Conservation (phyloP, 2,888 invertebrate species). For the Drosophila paranaensis region DNA sequence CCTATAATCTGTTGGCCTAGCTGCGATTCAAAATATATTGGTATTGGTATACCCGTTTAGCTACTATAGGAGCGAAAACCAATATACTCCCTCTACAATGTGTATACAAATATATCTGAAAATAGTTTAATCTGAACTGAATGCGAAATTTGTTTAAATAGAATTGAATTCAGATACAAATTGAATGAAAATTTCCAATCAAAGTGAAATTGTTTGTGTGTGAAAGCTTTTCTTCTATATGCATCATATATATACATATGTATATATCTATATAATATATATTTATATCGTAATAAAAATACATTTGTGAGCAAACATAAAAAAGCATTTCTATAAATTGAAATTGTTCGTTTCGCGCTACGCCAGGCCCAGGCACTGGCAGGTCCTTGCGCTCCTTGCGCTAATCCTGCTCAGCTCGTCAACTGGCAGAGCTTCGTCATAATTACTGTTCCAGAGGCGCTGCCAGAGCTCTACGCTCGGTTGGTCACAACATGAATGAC, state of each 20-base stretch:
- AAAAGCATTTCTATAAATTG: background rate
- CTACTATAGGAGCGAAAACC: background rate
- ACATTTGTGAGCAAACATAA: background rate
- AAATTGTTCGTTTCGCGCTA: background rate
- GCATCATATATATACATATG: background rate
- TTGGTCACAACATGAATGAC: background rate
- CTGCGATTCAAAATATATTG: too few species aligned
- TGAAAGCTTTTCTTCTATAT: background rate
- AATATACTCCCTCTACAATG: background rate
- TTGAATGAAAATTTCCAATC: background rate
- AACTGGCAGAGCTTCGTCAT: constrained; percentile 2
- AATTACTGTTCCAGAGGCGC: background rate
- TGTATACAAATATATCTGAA: background rate
- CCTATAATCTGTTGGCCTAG: too few species aligned
- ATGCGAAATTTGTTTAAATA: background rate
- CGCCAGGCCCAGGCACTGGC: too few species aligned
- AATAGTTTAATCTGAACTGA: background rate
- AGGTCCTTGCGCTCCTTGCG: background rate
- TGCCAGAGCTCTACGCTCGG: background rate
- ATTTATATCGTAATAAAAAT: background rate
- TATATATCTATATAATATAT: too few species aligned
- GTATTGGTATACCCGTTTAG: too few species aligned
- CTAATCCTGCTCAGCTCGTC: background rate
- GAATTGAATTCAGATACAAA: background rate
- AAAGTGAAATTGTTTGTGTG: background rate